Evolutionary conservation across 2,113 vertebrate species (phyloP).

Genomic region (Zosterops japonicus): DNA sequence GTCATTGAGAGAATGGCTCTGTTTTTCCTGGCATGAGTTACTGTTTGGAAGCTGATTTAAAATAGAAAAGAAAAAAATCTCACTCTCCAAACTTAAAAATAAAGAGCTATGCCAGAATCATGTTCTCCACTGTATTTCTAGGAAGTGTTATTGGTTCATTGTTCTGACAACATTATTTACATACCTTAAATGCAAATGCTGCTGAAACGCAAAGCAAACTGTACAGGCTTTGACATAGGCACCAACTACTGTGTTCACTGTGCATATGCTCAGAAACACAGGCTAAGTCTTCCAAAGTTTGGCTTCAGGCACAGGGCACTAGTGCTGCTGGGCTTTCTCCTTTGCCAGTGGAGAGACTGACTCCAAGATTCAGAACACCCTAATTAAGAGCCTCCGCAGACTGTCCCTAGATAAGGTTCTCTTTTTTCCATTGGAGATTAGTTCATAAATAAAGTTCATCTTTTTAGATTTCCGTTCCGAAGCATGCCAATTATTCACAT

Average conservation of each 20-base stretch:
- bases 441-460: background rate
- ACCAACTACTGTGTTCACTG: background rate
- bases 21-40: slow-evolving; percentile 75
- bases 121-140: slow-evolving; percentile 56
- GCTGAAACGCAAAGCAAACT: background rate
- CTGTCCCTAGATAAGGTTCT: background rate
- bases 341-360: background rate
- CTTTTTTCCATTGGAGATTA: background rate
- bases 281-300: background rate
- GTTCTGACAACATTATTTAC: slow-evolving; percentile 48
- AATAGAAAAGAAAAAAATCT: slow-evolving; percentile 67
- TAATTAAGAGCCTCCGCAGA: background rate
- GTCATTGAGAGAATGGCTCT: slow-evolving; percentile 74
- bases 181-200: slow-evolving; percentile 25
- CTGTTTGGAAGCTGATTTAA: slow-evolving; percentile 69
- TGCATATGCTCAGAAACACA: background rate
- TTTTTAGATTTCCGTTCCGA: background rate
- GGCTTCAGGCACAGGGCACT: background rate
- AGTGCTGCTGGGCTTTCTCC: background rate
- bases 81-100: slow-evolving; percentile 38
- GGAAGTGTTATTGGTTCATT: slow-evolving; percentile 39
- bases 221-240: background rate
- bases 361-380: background rate
- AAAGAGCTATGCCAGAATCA: slow-evolving; percentile 27
- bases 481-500: background rate